Percentiles rank a stretch among this genome's conserved stretches.
Conservation (phyloP, 2,113 vertebrate species). For the Chaenogobius annularis region DNA sequence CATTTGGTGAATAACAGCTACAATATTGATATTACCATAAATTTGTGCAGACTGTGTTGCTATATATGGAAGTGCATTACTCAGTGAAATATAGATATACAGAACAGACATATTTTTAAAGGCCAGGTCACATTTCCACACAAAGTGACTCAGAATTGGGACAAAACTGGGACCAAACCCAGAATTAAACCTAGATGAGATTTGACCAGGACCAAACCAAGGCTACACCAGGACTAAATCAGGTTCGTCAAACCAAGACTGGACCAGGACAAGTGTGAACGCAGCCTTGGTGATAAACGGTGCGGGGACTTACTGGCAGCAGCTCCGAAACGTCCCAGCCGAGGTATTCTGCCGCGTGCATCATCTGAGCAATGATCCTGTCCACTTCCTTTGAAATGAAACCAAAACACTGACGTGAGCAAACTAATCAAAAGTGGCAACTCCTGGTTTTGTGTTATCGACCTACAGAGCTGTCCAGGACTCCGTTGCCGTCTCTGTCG, state of each 20-base stretch:
- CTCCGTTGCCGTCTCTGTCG: conserved; percentile 87
- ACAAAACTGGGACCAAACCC: background rate
- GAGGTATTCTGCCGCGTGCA: conserved; percentile 87
- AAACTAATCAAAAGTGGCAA: background rate
- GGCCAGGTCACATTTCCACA: background rate
- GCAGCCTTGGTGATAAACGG: background rate
- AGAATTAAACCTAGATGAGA: background rate
- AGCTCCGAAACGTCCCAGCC: conserved; percentile 91
- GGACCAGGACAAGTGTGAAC: background rate
- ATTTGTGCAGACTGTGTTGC: background rate
- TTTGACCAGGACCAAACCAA: background rate
- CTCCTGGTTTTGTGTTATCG: background rate
- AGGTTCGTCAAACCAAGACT: background rate
- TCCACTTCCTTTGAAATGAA: conserved; percentile 82
- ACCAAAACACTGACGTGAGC: background rate
- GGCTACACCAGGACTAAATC: background rate
- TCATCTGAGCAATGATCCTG: conserved; percentile 89
- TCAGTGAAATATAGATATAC: background rate
- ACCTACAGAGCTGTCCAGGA: conserved; percentile 89
- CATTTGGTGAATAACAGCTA: background rate
- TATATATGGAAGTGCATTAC: background rate
- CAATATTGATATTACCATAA: background rate
- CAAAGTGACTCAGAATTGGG: background rate
- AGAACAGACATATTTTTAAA: background rate
- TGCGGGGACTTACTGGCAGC: conserved; percentile 78